Conservation (phyloP, 2,113 vertebrate genomes). For the Hippolais icterina region DNA sequence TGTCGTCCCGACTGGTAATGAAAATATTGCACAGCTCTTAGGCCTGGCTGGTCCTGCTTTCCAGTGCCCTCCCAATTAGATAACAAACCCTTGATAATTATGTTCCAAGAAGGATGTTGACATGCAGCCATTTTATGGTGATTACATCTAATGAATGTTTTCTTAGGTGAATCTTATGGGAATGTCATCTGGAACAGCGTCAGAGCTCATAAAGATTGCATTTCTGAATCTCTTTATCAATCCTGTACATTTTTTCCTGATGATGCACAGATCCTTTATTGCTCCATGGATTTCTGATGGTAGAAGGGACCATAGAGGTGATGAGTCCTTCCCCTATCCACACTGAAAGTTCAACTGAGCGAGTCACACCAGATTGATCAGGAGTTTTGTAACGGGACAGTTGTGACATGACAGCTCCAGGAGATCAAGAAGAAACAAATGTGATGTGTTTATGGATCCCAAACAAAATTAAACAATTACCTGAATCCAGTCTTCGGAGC, state of each 20-base stretch:
- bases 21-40: background rate
- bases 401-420: background rate
- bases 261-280: background rate
- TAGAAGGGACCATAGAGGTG: background rate
- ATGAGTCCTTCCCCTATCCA: background rate
- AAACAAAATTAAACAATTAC: constrained; percentile 60
- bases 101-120: background rate
- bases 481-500: constrained; percentile 3
- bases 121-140: background rate
- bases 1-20: background rate
- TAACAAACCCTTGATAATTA: background rate
- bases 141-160: constrained; percentile 23
- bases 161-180: background rate
- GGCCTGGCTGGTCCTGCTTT: background rate
- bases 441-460: background rate
- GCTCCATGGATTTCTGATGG: background rate
- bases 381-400: background rate
- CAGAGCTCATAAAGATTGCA: background rate
- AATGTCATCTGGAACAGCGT: background rate
- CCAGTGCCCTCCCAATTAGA: background rate
- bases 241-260: background rate
- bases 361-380: background rate
- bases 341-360: background rate
- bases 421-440: constrained; percentile 22
- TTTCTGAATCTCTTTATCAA: background rate